Percentiles rank a stretch among this genome's conserved stretches.
Conservation (phyloP, 2,113 vertebrate species). For the Rhinogobius similis region DNA sequence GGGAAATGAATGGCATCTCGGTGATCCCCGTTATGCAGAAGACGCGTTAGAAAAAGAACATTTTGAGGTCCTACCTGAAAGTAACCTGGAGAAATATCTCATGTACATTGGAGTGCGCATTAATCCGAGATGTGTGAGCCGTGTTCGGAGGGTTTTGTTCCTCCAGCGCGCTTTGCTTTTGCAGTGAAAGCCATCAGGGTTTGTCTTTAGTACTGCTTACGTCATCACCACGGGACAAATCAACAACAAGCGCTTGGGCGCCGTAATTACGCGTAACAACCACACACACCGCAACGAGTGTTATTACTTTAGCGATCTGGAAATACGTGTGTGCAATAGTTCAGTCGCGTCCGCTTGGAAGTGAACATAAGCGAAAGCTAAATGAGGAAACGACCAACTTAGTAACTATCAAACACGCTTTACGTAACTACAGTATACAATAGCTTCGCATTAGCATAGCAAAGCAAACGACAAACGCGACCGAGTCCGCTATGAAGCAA, state of each 20-base stretch:
- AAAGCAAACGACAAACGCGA: background rate
- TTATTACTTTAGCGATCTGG: slow-evolving; percentile 2
- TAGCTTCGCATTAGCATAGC: slow-evolving; percentile 5
- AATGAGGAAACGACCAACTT: background rate
- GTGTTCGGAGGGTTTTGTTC: slow-evolving; percentile 30
- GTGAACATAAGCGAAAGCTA: background rate
- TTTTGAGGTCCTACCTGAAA: slow-evolving; percentile 68
- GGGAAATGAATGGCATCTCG: slow-evolving; percentile 10
- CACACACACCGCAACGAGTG: background rate
- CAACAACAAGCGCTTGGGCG: slow-evolving; percentile 20
- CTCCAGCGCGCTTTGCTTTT: slow-evolving; percentile 22
- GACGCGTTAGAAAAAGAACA: background rate
- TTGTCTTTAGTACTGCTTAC: slow-evolving; percentile 17
- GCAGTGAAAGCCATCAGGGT: slow-evolving; percentile 50
- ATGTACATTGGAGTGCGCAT: slow-evolving; percentile 62
- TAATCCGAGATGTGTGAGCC: background rate
- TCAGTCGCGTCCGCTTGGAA: background rate
- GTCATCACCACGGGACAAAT: slow-evolving; percentile 68
- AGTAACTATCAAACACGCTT: background rate
- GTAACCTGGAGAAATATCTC: slow-evolving; percentile 64
- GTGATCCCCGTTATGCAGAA: background rate
- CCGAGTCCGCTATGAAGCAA: background rate
- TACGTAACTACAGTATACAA: background rate
- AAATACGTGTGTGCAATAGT: fast-evolving
- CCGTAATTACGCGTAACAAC: slow-evolving; percentile 8